phyloP scores from a whole-genome alignment of 1,140 invertebrate genomes.

The Aphidius gifuensis region DNA sequence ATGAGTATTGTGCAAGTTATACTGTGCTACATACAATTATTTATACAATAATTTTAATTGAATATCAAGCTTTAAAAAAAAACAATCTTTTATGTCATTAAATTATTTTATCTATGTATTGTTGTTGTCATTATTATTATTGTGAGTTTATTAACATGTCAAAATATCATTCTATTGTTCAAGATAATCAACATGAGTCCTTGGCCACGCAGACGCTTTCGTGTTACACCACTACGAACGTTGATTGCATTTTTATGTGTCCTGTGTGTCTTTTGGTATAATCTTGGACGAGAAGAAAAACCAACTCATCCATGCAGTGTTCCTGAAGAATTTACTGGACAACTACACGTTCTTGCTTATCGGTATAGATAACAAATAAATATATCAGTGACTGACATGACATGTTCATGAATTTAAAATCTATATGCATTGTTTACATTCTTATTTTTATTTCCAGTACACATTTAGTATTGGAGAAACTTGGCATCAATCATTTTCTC shows the following conservation, averaged over 20 bases:
- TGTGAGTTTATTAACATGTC: neutral
- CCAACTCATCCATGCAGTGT: slow-evolving; percentile 41
- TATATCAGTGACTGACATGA: neutral
- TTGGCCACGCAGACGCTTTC: slow-evolving; percentile 41
- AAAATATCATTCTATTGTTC: slow-evolving; percentile 4
- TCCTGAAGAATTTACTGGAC: slow-evolving; percentile 43
- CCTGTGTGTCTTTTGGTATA: slow-evolving; percentile 41
- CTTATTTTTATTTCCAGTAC: slow-evolving; percentile 28
- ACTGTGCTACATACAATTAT: neutral
- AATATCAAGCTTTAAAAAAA: too few species aligned
- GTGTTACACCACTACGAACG: slow-evolving; percentile 41
- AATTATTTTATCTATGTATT: neutral
- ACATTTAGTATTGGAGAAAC: slow-evolving; percentile 41
- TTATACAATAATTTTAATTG: neutral
- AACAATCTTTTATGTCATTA: too few species aligned
- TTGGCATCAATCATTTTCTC: slow-evolving; percentile 46
- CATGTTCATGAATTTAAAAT: neutral
- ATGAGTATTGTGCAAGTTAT: too few species aligned
- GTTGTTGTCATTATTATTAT: slow-evolving; percentile 12
- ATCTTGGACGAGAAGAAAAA: slow-evolving; percentile 36
- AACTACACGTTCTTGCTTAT: slow-evolving; percentile 40
- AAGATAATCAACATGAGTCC: slow-evolving; percentile 41
- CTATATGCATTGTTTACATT: neutral
- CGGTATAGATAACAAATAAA: slow-evolving; percentile 27
- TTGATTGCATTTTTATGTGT: slow-evolving; percentile 37